phyloP scores from a whole-genome alignment of 2,113 vertebrate species.

The Oenanthe melanoleuca region DNA sequence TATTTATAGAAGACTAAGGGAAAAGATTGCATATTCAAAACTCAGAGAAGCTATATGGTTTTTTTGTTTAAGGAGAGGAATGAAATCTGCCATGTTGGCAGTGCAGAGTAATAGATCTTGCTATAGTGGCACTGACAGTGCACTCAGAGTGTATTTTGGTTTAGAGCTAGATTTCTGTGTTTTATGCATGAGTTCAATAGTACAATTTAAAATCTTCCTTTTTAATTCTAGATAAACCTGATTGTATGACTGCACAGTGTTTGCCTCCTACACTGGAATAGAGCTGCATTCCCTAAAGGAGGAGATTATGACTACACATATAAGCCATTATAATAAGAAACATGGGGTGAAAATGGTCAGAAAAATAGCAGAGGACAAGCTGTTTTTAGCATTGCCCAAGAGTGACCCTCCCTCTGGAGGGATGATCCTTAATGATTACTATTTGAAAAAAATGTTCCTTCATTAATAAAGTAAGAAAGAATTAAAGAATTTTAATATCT shows the following conservation, averaged over 20 bases:
- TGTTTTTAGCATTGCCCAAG: neutral
- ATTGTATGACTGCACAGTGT: neutral
- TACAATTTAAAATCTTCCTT: neutral
- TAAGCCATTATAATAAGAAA: neutral
- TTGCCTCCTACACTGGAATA: neutral
- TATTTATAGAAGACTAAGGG: neutral
- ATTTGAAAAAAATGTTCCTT: neutral
- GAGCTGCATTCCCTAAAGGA: neutral
- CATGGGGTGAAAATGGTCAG: rapidly evolving
- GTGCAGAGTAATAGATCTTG: neutral
- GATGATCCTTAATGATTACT: neutral
- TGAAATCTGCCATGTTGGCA: neutral
- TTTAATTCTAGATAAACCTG: neutral
- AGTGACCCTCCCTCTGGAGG: neutral
- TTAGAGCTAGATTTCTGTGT: neutral
- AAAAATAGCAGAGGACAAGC: neutral
- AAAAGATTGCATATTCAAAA: neutral
- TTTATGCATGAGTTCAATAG: neutral
- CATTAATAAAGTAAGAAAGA: neutral
- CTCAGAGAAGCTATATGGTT: neutral
- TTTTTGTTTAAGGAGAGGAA: neutral
- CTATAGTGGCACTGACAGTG: neutral
- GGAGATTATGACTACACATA: neutral
- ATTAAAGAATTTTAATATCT: neutral
- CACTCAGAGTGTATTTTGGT: neutral